Evolutionary conservation across 2,797 vertebrate species (phyloP).

Genomic region (Gallinago stenura): DNA sequence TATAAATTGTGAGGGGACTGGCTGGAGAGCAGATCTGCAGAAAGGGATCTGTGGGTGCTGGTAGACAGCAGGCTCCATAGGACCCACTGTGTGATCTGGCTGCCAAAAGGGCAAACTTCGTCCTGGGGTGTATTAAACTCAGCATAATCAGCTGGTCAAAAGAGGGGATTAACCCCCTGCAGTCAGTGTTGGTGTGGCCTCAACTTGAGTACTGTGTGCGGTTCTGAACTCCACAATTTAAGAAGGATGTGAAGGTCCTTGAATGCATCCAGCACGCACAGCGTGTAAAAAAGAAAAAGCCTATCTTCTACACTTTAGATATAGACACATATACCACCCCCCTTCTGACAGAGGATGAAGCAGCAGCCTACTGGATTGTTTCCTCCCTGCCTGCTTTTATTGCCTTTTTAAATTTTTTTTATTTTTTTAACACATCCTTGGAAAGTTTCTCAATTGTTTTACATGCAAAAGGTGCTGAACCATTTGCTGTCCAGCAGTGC

Average conservation of each 20-base stretch:
- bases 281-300: not conserved
- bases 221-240: not conserved
- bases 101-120: not conserved
- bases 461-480: not conserved
- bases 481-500: not conserved
- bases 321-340: not conserved
- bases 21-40: not conserved
- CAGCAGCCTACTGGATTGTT: not conserved
- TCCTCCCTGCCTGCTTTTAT: not conserved
- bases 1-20: not conserved
- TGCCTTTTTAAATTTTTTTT: not conserved
- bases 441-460: not conserved
- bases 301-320: not conserved
- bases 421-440: not conserved
- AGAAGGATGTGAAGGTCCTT: not conserved
- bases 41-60: not conserved
- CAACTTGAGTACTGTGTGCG: not conserved
- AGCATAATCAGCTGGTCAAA: not conserved
- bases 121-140: not conserved
- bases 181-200: accelerated
- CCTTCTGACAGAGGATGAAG: not conserved
- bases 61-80: accelerated
- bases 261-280: not conserved
- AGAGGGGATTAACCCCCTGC: accelerated
- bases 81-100: not conserved